Conservation (phyloP, 2,113 vertebrate genomes). For the Sceloporus tristichus region DNA sequence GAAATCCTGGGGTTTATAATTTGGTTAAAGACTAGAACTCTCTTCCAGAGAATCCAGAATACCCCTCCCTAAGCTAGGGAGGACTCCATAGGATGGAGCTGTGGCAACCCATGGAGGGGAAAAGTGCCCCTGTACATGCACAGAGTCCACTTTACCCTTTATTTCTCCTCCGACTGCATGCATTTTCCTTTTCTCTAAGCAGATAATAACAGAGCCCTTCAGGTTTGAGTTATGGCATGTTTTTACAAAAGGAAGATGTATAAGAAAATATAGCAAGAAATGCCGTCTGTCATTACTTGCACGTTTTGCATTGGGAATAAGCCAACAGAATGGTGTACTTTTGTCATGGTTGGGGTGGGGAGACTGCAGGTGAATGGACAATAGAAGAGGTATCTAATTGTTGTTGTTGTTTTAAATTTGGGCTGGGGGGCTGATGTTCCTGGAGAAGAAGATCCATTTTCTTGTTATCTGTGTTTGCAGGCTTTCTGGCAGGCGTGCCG, state of each 20-base stretch:
- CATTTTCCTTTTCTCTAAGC: neutral
- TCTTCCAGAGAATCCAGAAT: too few species aligned
- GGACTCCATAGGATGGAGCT: too few species aligned
- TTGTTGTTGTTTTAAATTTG: neutral
- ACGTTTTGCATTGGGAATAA: too few species aligned
- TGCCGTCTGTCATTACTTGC: too few species aligned
- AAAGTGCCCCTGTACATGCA: neutral
- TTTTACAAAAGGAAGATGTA: neutral
- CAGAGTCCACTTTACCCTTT: neutral
- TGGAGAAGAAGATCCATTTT: constrained; percentile 81
- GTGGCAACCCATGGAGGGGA: too few species aligned
- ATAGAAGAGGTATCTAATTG: constrained; percentile 72
- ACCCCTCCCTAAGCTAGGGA: too few species aligned
- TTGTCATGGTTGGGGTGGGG: neutral
- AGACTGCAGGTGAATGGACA: constrained; percentile 60
- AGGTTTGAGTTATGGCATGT: neutral
- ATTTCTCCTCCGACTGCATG: neutral
- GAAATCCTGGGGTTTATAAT: too few species aligned
- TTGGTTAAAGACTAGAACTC: too few species aligned
- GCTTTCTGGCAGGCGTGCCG: constrained; percentile 88
- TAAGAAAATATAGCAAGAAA: too few species aligned
- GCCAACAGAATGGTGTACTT: neutral
- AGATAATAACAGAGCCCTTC: neutral
- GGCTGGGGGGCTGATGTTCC: constrained; percentile 40
- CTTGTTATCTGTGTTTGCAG: constrained; percentile 89